phyloP scores from a whole-genome alignment of 2,888 invertebrate genomes.

The Miltochrista miniata region DNA sequence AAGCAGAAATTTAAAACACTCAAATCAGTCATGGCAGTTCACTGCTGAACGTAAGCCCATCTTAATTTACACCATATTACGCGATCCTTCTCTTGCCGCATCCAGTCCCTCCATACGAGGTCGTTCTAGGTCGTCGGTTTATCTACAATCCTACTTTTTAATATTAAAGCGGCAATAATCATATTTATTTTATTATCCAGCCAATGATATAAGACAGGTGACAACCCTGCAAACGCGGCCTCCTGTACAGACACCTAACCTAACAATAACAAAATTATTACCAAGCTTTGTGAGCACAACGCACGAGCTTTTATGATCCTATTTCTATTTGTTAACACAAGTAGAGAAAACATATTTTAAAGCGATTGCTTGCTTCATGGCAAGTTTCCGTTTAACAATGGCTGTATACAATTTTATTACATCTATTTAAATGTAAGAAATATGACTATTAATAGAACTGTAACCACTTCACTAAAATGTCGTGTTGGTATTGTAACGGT shows the following conservation, averaged over 20 bases:
- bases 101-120: too few species aligned
- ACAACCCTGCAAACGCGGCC: not conserved
- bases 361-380: conserved; percentile 18
- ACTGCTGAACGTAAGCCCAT: too few species aligned
- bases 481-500: too few species aligned
- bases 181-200: too few species aligned
- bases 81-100: too few species aligned
- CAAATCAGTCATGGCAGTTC: not conserved
- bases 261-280: conserved; percentile 4
- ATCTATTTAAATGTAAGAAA: conserved; percentile 1
- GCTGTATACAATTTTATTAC: conserved; percentile 1
- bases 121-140: too few species aligned
- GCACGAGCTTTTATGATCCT: conserved; percentile 1
- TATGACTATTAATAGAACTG: not conserved
- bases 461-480: not conserved
- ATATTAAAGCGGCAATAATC: too few species aligned
- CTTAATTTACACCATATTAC: not conserved
- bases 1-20: too few species aligned
- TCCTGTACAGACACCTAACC: not conserved
- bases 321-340: conserved; percentile 21
- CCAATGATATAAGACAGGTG: not conserved
- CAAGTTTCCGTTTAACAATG: conserved; percentile 4
- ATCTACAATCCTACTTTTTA: too few species aligned
- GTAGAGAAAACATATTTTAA: conserved; percentile 19
- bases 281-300: not conserved